Evolutionary conservation across 2,797 vertebrate genomes (phyloP).

Genomic region (Yasuhikotakia modesta): DNA sequence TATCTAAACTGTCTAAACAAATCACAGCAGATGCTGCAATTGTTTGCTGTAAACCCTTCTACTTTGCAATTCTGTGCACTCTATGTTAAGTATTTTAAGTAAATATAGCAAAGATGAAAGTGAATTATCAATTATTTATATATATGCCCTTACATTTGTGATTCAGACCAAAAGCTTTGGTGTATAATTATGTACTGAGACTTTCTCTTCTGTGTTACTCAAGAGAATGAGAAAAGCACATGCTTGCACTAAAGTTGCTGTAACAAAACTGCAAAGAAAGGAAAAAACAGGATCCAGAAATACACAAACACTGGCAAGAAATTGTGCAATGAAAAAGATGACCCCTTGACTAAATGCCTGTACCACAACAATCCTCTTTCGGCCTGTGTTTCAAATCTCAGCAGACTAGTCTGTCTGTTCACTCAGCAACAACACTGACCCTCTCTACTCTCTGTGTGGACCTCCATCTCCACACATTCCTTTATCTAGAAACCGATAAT

Average conservation of each 20-base stretch:
- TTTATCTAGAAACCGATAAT: slow-evolving; percentile 28
- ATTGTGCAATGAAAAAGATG: slow-evolving; percentile 12
- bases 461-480: slow-evolving; percentile 42
- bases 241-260: slow-evolving; percentile 47
- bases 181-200: slow-evolving; percentile 75
- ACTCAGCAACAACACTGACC: slow-evolving; percentile 17
- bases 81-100: slow-evolving; percentile 72
- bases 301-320: slow-evolving; percentile 12
- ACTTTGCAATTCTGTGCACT: slow-evolving; percentile 69
- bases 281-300: slow-evolving; percentile 8
- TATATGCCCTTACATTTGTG: slow-evolving; percentile 59
- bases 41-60: slow-evolving; percentile 65
- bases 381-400: slow-evolving; percentile 13
- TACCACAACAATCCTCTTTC: slow-evolving; percentile 1
- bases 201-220: slow-evolving; percentile 56
- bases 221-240: slow-evolving; percentile 61
- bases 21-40: slow-evolving; percentile 65
- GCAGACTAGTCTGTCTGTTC: slow-evolving; percentile 11
- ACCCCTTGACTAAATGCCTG: slow-evolving; percentile 19
- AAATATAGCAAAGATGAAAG: slow-evolving; percentile 73
- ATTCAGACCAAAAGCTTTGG: slow-evolving; percentile 69
- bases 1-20: slow-evolving; percentile 63
- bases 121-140: slow-evolving; percentile 65
- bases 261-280: slow-evolving; percentile 15
- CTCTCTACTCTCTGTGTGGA: background rate